phyloP scores from a whole-genome alignment of 2,888 invertebrate species.

The Acleris literana region DNA sequence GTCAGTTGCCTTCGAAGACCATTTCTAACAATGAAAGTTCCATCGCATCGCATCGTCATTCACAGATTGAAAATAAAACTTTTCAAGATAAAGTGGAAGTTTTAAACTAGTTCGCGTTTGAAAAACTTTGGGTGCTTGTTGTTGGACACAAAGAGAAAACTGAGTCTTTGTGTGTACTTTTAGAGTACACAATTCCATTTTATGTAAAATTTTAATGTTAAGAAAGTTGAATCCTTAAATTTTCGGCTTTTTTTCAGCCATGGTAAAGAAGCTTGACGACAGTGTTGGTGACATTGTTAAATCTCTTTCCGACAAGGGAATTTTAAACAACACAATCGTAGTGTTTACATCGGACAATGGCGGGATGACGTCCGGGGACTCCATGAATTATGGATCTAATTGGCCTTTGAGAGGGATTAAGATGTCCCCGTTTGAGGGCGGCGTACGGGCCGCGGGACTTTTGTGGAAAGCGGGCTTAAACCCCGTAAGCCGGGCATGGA shows the following conservation, averaged over 20 bases:
- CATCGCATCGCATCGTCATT: no score
- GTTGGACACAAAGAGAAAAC: background rate
- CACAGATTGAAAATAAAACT: no score
- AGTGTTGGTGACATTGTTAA: conserved; percentile 91
- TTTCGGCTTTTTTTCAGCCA: conserved; percentile 83
- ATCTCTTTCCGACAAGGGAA: conserved; percentile 85
- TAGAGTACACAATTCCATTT: no score
- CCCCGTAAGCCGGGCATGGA: conserved; percentile 70
- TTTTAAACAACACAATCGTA: conserved; percentile 92
- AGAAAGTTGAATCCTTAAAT: no score
- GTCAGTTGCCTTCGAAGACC: no score
- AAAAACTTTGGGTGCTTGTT: background rate
- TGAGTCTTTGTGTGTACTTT: no score
- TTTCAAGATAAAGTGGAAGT: background rate
- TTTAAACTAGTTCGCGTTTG: conserved; percentile 1
- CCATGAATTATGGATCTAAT: conserved; percentile 90
- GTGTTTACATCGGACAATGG: conserved; percentile 96
- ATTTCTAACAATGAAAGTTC: no score
- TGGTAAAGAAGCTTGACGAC: conserved; percentile 92
- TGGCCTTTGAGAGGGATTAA: conserved; percentile 91
- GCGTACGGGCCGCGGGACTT: conserved; percentile 88
- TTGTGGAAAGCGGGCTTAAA: conserved; percentile 84
- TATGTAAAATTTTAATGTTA: no score
- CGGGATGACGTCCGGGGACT: conserved; percentile 88
- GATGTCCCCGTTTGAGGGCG: conserved; percentile 92